Base-by-base conservation (phyloP, 2,797 vertebrate species). In the Miichthys miiuy region DNA sequence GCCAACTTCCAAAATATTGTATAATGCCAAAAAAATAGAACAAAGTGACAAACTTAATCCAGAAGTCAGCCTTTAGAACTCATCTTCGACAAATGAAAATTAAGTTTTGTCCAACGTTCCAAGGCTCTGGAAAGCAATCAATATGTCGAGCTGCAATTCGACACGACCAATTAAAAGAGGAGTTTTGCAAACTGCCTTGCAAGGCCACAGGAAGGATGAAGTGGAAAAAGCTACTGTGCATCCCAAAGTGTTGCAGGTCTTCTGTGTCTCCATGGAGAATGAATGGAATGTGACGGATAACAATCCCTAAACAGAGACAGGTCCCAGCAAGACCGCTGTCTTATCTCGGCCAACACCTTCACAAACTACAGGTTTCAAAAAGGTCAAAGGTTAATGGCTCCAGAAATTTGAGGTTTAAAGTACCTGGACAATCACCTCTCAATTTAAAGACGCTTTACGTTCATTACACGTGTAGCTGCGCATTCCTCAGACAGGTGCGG, bases 241-340 rank as follows among this genome's bases (percentile, higher is more conserved):
- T 21, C 63, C 21, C 20, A 14, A 20, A 30, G n/a, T 16, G 14
- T 4, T 68, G 21, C 23, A 68, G 20, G 25, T 64, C 34, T 75
- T 50, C 5, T 5, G 25, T 52, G 25, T 66, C 42, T 65, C 23
- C 1, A 3, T 1, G 3, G 62, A 73, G 47, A 81, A 80, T 68
- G 57, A n/a, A 27, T 14, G 67, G 72, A 88, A 88, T 82, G 80
- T 25, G 51, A 21, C 13, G 30, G 27, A 69, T 13, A 25, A 63
- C 65, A 34, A 30, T 51, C 30, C 65, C 3, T 17, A 38, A 51
- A 56, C 11, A 10, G 7, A 52, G 55, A 74, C 72, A 17, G 58
- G 82, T 80, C 67, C 4, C 41, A 67, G 60, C 77, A 1, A 21
- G 72, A 44, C 50, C 6, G 0, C 1, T 0, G 18, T 38, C 66